phyloP scores from a whole-genome alignment of 1,140 invertebrate species.

The Drosophila pseudoobscura region DNA sequence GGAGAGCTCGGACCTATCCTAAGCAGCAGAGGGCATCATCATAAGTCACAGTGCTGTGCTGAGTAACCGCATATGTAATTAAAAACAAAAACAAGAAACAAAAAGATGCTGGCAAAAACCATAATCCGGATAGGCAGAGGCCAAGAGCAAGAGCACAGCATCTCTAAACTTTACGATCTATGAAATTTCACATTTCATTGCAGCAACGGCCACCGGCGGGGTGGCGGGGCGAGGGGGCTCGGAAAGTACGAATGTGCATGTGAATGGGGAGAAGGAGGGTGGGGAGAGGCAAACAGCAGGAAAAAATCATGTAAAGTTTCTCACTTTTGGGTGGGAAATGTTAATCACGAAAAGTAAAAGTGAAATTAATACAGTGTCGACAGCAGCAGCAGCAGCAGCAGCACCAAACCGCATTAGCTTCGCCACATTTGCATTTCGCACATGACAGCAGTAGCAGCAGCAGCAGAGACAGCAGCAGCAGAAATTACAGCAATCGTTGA shows the following conservation, averaged over 20 bases:
- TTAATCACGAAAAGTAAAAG: constrained; percentile 80
- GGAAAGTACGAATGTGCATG: constrained; percentile 63
- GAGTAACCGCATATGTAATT: constrained; percentile 63
- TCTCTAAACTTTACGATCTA: constrained; percentile 72
- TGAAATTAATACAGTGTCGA: constrained; percentile 70
- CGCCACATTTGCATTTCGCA: constrained; percentile 72
- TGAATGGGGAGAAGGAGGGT: constrained; percentile 7
- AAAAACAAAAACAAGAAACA: constrained; percentile 10
- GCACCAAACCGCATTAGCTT: constrained; percentile 11
- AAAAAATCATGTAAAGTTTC: constrained; percentile 70
- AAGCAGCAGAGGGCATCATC: constrained; percentile 31
- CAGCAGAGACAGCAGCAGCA: constrained; percentile 26
- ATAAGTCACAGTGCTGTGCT: not conserved
- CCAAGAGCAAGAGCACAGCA: constrained; percentile 21
- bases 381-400: constrained; percentile 10
- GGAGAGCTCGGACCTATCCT: constrained; percentile 10
- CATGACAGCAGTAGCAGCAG: constrained; percentile 50
- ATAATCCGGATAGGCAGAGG: constrained; percentile 31
- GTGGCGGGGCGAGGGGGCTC: constrained; percentile 13
- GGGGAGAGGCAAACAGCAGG: constrained; percentile 17
- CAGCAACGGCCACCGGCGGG: not conserved
- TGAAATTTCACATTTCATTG: constrained; percentile 77
- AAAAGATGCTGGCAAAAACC: constrained; percentile 48
- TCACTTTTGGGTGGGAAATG: constrained; percentile 79
- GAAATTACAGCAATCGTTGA: constrained; percentile 48